phyloP scores from a whole-genome alignment of 2,888 invertebrate genomes.

The Limnephilus rhombicus region DNA sequence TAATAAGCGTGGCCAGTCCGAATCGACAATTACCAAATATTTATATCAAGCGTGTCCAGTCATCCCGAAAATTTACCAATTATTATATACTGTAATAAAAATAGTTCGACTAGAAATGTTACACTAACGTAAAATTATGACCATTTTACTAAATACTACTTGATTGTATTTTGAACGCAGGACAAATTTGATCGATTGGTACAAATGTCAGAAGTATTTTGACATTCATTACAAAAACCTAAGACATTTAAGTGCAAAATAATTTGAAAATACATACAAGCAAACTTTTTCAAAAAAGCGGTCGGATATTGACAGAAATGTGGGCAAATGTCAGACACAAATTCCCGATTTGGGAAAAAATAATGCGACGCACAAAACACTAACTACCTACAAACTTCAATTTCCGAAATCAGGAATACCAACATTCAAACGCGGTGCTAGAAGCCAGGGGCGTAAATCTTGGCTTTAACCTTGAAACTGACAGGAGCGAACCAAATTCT shows the following conservation, averaged over 20 bases:
- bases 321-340: background rate
- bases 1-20: too few relatives aligned
- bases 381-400: background rate
- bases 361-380: background rate
- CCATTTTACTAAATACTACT: background rate
- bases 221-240: background rate
- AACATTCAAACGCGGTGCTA: background rate
- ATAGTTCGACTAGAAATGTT: background rate
- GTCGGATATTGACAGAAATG: background rate
- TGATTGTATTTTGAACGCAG: background rate
- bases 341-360: constrained; percentile 18
- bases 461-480: too few relatives aligned
- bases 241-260: background rate
- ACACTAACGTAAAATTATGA: background rate
- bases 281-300: background rate
- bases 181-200: background rate
- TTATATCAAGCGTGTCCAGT: too few relatives aligned
- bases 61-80: too few relatives aligned
- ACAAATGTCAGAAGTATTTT: background rate
- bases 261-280: background rate
- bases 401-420: background rate
- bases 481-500: too few relatives aligned
- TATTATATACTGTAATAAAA: background rate
- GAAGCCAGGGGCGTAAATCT: too few relatives aligned
- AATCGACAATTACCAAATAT: too few relatives aligned